Base-by-base conservation (phyloP, 2,113 vertebrate species). In the Pterocles burchelli region DNA sequence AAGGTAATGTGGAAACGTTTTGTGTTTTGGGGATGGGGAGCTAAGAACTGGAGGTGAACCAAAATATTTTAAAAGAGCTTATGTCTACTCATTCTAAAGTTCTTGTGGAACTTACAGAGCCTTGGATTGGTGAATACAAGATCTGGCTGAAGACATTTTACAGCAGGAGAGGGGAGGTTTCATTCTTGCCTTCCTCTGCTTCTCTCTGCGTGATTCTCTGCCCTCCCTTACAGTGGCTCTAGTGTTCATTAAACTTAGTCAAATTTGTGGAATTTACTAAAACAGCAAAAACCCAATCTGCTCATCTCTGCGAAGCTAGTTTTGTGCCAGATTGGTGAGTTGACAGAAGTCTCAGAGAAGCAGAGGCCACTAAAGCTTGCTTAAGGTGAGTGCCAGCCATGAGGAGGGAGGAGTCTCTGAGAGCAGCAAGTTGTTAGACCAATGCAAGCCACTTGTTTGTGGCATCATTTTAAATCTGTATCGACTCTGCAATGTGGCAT, bases 1-100 rank as follows among this genome's bases (percentile, higher is more conserved):
- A 98, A 99, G 99, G 99, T 99, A 96, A 98, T 45, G 15, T 75
- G 62, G 24, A 71, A 90, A 62, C 82, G 49, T 6, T 58, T 81
- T 83, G 34, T 61, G 4, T 38, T 92, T 67, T 55, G 36, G 57
- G 21, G 11, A 2, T 83, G 45, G 41, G 72, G 62, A 78, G 22
- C 15, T 94, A 82, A 41, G 59, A 88, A 57, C 29, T 63, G 20
- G 33, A 65, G 54, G 7, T 46, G 86, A 76, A 58, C 5, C 11
- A 49, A 41, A 84, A 25, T 54, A 86, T 46, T 89, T 45, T 76
- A 6, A 21, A 24, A 45, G 38, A 18, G 34, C n/a, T 89, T 72
- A 25, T 33, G 21, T 59, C 46, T 90, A 0, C 51, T 71, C 38
- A 13, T 52, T 89, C 13, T 36, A 8, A 75, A 5, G 5, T 21